Evolutionary conservation across 2,888 invertebrate species (phyloP).

Genomic region (Apodemia mormo): DNA sequence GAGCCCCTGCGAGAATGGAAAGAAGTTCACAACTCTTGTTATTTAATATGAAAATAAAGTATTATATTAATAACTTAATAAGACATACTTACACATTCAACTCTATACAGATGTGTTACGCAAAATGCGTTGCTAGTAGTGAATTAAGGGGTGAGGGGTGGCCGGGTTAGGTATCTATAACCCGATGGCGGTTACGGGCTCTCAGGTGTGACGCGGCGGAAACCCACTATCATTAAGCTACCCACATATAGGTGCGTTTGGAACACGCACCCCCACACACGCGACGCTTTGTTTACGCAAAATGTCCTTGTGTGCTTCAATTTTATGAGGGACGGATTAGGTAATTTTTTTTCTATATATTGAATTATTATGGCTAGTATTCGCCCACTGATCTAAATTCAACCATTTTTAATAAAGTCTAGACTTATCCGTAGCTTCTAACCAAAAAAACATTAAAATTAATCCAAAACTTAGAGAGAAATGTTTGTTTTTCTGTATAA

Average conservation of each 20-base stretch:
- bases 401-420: no score
- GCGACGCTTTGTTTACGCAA: constrained; percentile 47
- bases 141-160: constrained; percentile 65
- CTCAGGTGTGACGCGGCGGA: constrained; percentile 82
- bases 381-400: no score
- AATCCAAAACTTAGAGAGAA: no score
- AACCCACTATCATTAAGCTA: constrained; percentile 78
- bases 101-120: constrained; percentile 48
- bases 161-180: constrained; percentile 61
- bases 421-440: no score
- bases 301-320: constrained; percentile 48
- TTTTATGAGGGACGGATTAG: constrained; percentile 59
- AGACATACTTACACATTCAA: constrained; percentile 28
- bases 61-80: constrained; percentile 13
- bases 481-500: no score
- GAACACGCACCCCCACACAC: constrained; percentile 52
- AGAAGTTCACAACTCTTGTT: background rate
- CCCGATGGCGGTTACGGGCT: constrained; percentile 77
- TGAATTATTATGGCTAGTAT: no score
- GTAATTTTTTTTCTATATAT: constrained; percentile 37
- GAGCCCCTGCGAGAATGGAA: no score
- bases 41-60: background rate
- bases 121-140: constrained; percentile 53
- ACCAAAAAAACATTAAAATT: no score
- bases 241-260: constrained; percentile 59